Evolutionary conservation across 1,140 invertebrate species (phyloP).

Genomic region (Campoletis sonorensis): DNA sequence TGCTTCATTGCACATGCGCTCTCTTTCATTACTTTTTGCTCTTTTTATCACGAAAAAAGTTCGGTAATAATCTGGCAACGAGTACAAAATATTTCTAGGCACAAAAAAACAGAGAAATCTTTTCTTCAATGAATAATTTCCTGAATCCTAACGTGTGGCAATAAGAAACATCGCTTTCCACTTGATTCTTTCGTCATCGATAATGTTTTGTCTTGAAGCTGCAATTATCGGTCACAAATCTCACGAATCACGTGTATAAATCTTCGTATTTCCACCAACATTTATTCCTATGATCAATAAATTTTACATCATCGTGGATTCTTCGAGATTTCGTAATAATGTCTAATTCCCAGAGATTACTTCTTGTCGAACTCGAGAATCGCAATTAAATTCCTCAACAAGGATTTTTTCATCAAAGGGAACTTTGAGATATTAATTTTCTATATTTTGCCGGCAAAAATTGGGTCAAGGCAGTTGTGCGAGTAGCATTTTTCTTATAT

Average conservation of each 20-base stretch:
- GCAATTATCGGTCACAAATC: background rate
- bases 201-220: background rate
- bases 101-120: background rate
- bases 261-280: background rate
- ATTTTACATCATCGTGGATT: background rate
- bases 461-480: too few species aligned
- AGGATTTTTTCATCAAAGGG: too few species aligned
- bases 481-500: too few species aligned
- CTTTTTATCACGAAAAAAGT: background rate
- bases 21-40: background rate
- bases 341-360: background rate
- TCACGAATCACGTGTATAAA: background rate
- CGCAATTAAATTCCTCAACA: too few species aligned
- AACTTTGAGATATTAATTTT: too few species aligned
- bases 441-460: too few species aligned
- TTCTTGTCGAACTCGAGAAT: background rate
- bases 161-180: background rate
- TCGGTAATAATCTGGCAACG: background rate
- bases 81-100: background rate
- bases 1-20: conserved; percentile 33
- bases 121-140: too few species aligned
- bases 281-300: background rate
- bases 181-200: background rate
- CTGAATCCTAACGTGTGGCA: background rate
- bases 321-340: background rate